A percentile compares a stretch with the other conserved stretches of the same genome.
phyloP scores from a whole-genome alignment of 2,888 invertebrate genomes.

The Eupithecia tripunctaria region DNA sequence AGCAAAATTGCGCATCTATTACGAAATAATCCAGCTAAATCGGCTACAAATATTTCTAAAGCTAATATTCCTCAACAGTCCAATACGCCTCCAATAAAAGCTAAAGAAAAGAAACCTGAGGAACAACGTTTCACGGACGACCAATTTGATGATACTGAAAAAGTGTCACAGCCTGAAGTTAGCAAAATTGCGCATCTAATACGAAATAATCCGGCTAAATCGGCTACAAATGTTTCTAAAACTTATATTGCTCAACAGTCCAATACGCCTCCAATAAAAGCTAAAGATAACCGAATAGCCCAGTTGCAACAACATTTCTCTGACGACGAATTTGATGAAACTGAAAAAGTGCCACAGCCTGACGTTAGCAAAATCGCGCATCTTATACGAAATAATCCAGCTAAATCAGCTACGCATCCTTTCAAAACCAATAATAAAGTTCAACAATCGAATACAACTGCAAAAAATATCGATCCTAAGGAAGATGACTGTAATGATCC shows the following conservation, averaged over 20 bases:
- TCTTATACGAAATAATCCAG: constrained; percentile 21
- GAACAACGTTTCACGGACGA: constrained; percentile 17
- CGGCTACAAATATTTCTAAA: constrained; percentile 12
- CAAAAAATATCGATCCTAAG: constrained; percentile 16
- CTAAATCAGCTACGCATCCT: constrained; percentile 16
- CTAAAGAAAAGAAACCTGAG: constrained; percentile 16
- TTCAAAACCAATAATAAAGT: constrained; percentile 5
- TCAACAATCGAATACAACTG: constrained; percentile 6
- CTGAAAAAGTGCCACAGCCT: constrained; percentile 2
- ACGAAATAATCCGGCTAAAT: constrained; percentile 21
- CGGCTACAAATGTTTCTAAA: constrained; percentile 11
- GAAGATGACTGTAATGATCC: constrained; percentile 42
- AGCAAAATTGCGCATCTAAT: constrained; percentile 32
- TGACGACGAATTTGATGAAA: constrained; percentile 42
- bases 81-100: constrained; percentile 11
- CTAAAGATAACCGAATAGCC: no score
- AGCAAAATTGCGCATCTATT: constrained; percentile 32
- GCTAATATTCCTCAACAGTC: not conserved
- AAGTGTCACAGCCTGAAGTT: constrained; percentile 1
- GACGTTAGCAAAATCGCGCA: constrained; percentile 30
- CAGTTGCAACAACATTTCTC: constrained; percentile 11
- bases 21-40: constrained; percentile 20
- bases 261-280: constrained; percentile 11
- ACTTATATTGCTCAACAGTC: not conserved
- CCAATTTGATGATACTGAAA: constrained; percentile 40